A percentile compares a stretch with the other conserved stretches of the same genome.
Conservation (phyloP, 2,797 vertebrate species). For the Gobionotothen gibberifrons region DNA sequence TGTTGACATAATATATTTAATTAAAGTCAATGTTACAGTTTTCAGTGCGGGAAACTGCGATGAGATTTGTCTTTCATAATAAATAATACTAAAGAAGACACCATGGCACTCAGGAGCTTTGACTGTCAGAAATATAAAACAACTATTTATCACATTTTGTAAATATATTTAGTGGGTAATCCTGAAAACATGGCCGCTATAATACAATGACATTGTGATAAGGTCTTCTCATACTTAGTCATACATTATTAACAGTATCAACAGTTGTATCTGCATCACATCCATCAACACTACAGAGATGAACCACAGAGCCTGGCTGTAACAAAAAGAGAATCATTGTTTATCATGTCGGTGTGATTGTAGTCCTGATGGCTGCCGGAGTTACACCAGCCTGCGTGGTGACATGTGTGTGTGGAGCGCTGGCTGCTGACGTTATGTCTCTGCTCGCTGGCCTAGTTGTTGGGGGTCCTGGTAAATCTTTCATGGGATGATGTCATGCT, state of each 20-base stretch:
- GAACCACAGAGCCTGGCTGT: neutral
- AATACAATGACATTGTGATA: neutral
- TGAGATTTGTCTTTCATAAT: too few relatives aligned
- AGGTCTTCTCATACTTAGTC: neutral
- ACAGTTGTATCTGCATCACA: neutral
- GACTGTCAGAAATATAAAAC: neutral
- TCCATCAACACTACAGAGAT: slow-evolving; percentile 3
- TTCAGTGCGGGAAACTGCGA: too few relatives aligned
- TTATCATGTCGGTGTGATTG: slow-evolving; percentile 5
- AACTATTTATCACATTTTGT: neutral
- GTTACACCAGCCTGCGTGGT: slow-evolving; percentile 10
- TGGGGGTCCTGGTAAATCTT: slow-evolving; percentile 59
- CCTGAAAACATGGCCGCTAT: too few relatives aligned
- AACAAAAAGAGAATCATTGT: slow-evolving; percentile 17
- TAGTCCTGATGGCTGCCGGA: neutral
- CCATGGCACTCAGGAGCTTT: neutral
- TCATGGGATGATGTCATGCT: slow-evolving; percentile 60
- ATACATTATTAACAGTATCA: slow-evolving; percentile 12
- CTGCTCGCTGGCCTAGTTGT: slow-evolving; percentile 50
- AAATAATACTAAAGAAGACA: neutral
- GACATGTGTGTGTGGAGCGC: slow-evolving; percentile 9
- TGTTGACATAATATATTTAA: too few relatives aligned
- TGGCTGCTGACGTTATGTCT: slow-evolving; percentile 37
- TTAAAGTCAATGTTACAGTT: too few relatives aligned
- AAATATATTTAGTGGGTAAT: too few relatives aligned